Conservation (phyloP, 64 coral and sea anemone species). For the Pocillopora verrucosa region DNA sequence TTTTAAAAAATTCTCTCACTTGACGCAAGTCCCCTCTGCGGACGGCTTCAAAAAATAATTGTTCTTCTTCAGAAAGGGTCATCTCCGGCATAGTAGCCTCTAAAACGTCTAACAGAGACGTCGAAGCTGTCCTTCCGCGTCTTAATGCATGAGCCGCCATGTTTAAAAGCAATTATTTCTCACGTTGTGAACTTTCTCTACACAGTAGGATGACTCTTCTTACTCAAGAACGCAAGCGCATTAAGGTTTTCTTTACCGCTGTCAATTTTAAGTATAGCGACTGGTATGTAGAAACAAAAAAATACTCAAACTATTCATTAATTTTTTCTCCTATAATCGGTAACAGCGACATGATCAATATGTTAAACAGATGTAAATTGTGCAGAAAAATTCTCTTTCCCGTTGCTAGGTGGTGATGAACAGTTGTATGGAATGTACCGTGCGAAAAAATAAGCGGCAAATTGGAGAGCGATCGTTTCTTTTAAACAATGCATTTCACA, state of each 20-base stretch:
- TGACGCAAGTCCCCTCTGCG: neutral
- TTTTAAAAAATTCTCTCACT: neutral
- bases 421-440: neutral
- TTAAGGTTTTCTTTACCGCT: neutral
- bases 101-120: conserved; percentile 5
- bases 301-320: too few species aligned
- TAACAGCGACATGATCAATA: neutral
- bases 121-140: neutral
- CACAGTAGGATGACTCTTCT: neutral
- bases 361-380: conserved; percentile 1
- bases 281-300: too few species aligned
- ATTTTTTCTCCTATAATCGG: neutral
- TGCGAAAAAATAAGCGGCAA: neutral
- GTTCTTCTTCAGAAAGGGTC: neutral
- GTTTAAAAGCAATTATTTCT: neutral
- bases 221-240: neutral
- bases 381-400: neutral
- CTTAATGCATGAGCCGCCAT: neutral
- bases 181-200: neutral
- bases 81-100: conserved; percentile 9
- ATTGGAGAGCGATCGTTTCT: neutral
- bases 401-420: neutral
- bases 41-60: conserved; percentile 5
- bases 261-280: too few species aligned
- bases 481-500: neutral